phyloP scores from a whole-genome alignment of 2,113 vertebrate genomes.

The Gambusia holbrooki region DNA sequence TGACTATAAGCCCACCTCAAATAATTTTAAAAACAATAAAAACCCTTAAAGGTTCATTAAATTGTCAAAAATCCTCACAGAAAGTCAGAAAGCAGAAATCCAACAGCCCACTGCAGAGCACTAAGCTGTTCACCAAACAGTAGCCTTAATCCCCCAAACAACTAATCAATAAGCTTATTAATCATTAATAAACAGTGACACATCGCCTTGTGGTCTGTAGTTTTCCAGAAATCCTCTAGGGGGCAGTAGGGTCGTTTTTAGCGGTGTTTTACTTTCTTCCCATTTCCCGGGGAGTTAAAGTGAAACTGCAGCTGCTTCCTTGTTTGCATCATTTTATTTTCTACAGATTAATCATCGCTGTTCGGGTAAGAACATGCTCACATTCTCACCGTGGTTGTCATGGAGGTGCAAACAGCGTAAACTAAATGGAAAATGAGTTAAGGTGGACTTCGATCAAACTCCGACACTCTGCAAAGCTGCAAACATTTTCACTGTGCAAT shows the following conservation, averaged over 20 bases:
- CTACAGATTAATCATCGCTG: neutral
- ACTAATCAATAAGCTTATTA: slow-evolving; percentile 69
- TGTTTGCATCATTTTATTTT: neutral
- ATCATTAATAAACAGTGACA: slow-evolving; percentile 69
- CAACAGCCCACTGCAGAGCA: slow-evolving; percentile 27
- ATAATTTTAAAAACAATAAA: neutral
- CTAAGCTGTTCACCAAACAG: slow-evolving; percentile 60
- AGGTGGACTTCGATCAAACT: slow-evolving; percentile 50
- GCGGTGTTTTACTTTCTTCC: neutral
- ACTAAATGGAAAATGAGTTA: slow-evolving; percentile 15
- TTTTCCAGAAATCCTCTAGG: slow-evolving; percentile 49
- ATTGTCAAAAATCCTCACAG: slow-evolving; percentile 6
- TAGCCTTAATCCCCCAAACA: slow-evolving; percentile 50
- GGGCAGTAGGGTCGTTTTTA: slow-evolving; percentile 39
- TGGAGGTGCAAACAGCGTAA: neutral
- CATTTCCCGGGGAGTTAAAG: slow-evolving; percentile 41
- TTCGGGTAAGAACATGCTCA: slow-evolving; percentile 21
- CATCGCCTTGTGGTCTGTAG: slow-evolving; percentile 4
- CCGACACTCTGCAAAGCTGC: neutral
- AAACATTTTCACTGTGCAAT: neutral
- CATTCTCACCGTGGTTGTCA: neutral
- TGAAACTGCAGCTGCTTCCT: slow-evolving; percentile 21
- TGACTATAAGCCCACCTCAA: slow-evolving; percentile 2
- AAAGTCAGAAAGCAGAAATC: slow-evolving; percentile 20
- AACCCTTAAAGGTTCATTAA: neutral